These are phyloP conservation scores for Callinectes sapidus DNA, from an alignment of 2,888 invertebrate genomes.

Conservation along the genomic window DNA sequence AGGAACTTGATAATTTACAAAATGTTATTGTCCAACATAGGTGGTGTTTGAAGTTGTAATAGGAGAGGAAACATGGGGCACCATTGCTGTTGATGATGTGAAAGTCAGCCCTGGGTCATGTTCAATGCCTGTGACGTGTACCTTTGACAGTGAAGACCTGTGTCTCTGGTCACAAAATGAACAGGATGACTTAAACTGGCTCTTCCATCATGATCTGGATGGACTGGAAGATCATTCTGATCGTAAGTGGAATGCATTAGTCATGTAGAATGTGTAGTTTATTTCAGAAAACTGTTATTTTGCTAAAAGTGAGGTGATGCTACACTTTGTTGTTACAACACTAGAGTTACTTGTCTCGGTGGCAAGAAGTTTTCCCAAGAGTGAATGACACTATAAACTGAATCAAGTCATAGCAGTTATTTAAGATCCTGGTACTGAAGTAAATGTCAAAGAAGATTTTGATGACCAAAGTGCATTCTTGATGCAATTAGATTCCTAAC, in stretches of 20 bases:
- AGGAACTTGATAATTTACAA: background rate
- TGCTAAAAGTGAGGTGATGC: no score
- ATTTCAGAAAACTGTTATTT: no score
- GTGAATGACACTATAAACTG: no score
- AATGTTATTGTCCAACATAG: slow-evolving; percentile 7
- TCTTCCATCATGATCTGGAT: slow-evolving; percentile 23
- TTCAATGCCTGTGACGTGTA: slow-evolving; percentile 47
- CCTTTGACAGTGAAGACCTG: slow-evolving; percentile 48
- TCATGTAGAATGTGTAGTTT: background rate
- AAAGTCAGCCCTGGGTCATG: slow-evolving; percentile 32
- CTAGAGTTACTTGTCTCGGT: no score
- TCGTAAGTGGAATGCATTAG: slow-evolving; percentile 32
- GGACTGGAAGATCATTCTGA: slow-evolving; percentile 45
- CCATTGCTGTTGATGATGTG: slow-evolving; percentile 56
- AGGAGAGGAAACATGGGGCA: slow-evolving; percentile 28
- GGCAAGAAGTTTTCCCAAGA: no score
- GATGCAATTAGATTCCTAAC: no score
- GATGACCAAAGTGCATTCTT: no score
- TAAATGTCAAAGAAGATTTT: no score
- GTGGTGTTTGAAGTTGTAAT: slow-evolving; percentile 54
- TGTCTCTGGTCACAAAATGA: slow-evolving; percentile 51
- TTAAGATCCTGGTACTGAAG: no score
- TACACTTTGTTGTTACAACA: no score
- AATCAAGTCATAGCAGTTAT: no score
- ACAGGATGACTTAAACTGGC: slow-evolving; percentile 42